Percentiles rank a stretch among this genome's conserved stretches.
Evolutionary conservation across 64 coral and sea anemone genomes (phyloP).

Genomic region (Actinia tenebrosa): DNA sequence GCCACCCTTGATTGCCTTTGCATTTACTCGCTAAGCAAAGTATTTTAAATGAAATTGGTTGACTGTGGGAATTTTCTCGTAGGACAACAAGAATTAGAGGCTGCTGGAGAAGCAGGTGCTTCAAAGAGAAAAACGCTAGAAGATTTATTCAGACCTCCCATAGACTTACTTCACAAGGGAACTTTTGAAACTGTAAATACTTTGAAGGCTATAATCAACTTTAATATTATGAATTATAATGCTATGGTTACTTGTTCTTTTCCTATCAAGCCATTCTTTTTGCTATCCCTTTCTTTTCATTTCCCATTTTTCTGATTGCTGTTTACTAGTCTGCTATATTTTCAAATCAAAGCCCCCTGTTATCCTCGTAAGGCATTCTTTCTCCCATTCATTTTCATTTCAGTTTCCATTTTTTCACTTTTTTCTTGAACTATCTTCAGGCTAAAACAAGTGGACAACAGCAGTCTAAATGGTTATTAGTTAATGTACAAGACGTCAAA

Average conservation of each 20-base stretch:
- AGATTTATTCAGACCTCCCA: slow-evolving; percentile 89
- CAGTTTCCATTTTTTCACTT: not conserved
- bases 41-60: not conserved
- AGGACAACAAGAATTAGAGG: slow-evolving; percentile 78
- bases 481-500: slow-evolving; percentile 91
- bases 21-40: too few relatives aligned
- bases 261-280: not conserved
- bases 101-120: slow-evolving; percentile 10
- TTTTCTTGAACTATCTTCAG: slow-evolving; percentile 10
- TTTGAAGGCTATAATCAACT: too few relatives aligned
- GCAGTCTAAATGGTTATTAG: slow-evolving; percentile 86
- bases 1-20: too few relatives aligned
- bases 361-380: too few relatives aligned
- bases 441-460: slow-evolving; percentile 87
- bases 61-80: not conserved
- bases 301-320: not conserved
- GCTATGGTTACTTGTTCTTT: too few relatives aligned
- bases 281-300: not conserved
- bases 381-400: not conserved
- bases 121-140: slow-evolving; percentile 84
- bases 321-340: too few relatives aligned
- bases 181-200: slow-evolving; percentile 95
- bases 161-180: slow-evolving; percentile 94
- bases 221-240: too few relatives aligned
- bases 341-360: too few relatives aligned